These are phyloP conservation scores for Coranthus polyacanthus DNA, from an alignment of 2,797 vertebrate species.

Conservation along the genomic window DNA sequence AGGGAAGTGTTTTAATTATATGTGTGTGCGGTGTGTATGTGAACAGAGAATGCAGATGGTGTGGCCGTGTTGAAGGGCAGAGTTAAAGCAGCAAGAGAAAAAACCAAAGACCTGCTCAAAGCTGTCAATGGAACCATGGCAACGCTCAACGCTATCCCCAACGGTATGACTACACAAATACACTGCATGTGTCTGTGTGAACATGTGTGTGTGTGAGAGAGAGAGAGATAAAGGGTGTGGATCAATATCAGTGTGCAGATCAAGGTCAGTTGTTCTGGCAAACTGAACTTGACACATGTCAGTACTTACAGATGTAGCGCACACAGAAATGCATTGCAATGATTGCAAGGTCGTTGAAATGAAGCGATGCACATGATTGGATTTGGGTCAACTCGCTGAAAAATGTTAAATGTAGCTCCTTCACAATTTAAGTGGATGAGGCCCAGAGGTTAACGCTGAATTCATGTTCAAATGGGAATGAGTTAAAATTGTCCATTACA, in stretches of 20 bases:
- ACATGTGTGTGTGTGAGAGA: neutral
- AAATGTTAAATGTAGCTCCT: slow-evolving; percentile 11
- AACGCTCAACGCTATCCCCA: slow-evolving; percentile 90
- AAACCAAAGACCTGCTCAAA: slow-evolving; percentile 88
- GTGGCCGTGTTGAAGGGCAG: slow-evolving; percentile 86
- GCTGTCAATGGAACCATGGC: slow-evolving; percentile 91
- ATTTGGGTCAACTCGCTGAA: slow-evolving; percentile 16
- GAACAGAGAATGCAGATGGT: slow-evolving; percentile 85
- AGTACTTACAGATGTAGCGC: slow-evolving; percentile 34
- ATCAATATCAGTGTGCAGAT: slow-evolving; percentile 62
- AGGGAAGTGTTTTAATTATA: slow-evolving; percentile 37
- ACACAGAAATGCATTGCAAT: slow-evolving; percentile 20
- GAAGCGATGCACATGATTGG: neutral
- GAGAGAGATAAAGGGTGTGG: slow-evolving; percentile 47
- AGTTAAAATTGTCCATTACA: slow-evolving; percentile 6
- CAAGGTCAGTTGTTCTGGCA: slow-evolving; percentile 63
- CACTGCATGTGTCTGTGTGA: slow-evolving; percentile 2
- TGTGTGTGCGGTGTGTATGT: slow-evolving; percentile 40
- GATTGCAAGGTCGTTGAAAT: slow-evolving; percentile 18
- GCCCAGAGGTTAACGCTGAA: slow-evolving; percentile 23
- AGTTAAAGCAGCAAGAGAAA: slow-evolving; percentile 88
- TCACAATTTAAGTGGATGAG: slow-evolving; percentile 6
- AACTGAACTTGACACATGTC: slow-evolving; percentile 72
- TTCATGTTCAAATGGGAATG: slow-evolving; percentile 15
- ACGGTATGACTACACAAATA: slow-evolving; percentile 83